These are phyloP conservation scores for Cosmia pyralina DNA, from an alignment of 2,888 invertebrate genomes.

Conservation along the genomic window DNA sequence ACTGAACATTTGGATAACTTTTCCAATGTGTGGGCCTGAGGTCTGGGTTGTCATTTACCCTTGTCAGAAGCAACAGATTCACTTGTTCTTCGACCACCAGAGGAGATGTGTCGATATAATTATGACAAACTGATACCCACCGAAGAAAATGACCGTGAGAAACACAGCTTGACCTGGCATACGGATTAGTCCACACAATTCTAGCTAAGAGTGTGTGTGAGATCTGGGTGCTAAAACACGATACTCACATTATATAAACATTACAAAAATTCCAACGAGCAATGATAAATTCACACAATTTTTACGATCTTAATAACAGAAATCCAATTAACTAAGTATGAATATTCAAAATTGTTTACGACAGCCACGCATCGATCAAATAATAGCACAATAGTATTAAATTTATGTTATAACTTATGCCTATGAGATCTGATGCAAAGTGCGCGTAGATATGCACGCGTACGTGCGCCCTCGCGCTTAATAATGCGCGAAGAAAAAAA, in stretches of 20 bases:
- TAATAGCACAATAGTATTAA: slow-evolving; percentile 67
- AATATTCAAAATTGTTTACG: slow-evolving; percentile 78
- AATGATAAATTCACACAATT: slow-evolving; percentile 64
- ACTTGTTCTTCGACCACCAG: too few relatives aligned
- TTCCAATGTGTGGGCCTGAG: not conserved
- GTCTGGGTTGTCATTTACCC: not conserved
- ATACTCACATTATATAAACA: slow-evolving; percentile 35
- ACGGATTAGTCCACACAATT: not conserved
- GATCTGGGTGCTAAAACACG: slow-evolving; percentile 15
- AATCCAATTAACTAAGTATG: slow-evolving; percentile 79
- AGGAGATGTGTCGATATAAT: not conserved
- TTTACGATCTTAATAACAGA: slow-evolving; percentile 76
- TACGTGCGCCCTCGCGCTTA: slow-evolving; percentile 68
- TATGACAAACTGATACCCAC: not conserved
- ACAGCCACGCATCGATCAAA: slow-evolving; percentile 69
- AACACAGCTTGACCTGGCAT: not conserved
- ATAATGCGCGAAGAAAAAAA: slow-evolving; percentile 76
- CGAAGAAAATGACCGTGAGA: not conserved
- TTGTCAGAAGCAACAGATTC: not conserved
- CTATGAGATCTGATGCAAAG: slow-evolving; percentile 73
- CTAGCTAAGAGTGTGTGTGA: not conserved
- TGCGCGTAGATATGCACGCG: slow-evolving; percentile 72
- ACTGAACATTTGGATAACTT: too few relatives aligned
- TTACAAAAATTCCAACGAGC: slow-evolving; percentile 54
- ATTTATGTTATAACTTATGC: slow-evolving; percentile 57